phyloP scores from a whole-genome alignment of 1,140 invertebrate genomes.

The Drosophila cardini region DNA sequence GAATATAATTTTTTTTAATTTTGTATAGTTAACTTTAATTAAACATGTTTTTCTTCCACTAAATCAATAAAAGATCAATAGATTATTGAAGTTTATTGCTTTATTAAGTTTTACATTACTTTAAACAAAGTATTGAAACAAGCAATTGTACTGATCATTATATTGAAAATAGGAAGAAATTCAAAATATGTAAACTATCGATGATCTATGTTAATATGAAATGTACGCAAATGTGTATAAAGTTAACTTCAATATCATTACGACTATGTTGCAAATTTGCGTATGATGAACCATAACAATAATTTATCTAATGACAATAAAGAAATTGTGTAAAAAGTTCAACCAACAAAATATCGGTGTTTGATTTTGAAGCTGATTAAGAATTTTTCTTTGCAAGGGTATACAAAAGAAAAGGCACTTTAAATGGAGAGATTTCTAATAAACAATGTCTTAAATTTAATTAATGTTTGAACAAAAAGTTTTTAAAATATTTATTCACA shows the following conservation, averaged over 20 bases:
- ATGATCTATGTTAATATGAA: constrained; percentile 2
- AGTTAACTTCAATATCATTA: constrained; percentile 30
- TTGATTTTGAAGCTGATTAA: neutral
- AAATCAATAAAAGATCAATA: no score
- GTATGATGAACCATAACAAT: constrained; percentile 42
- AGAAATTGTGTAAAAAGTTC: constrained; percentile 46
- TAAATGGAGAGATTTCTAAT: no score
- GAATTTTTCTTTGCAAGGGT: neutral
- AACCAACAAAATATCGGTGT: neutral
- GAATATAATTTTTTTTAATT: no score
- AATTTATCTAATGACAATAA: constrained; percentile 56
- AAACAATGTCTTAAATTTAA: no score
- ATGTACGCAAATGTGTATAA: constrained; percentile 17
- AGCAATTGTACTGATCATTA: constrained; percentile 19
- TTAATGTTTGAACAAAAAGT: no score
- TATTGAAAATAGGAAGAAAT: neutral
- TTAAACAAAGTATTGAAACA: constrained; percentile 1
- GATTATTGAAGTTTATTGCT: no score
- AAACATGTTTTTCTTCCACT: no score
- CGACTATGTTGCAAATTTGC: constrained; percentile 32
- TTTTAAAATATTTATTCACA: no score
- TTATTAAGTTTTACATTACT: no score
- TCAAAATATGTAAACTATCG: neutral
- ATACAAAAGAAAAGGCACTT: no score
- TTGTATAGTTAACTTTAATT: no score